These are phyloP conservation scores for Cosmorhoe ocellata DNA, from an alignment of 2,888 invertebrate genomes.

Conservation along the genomic window DNA sequence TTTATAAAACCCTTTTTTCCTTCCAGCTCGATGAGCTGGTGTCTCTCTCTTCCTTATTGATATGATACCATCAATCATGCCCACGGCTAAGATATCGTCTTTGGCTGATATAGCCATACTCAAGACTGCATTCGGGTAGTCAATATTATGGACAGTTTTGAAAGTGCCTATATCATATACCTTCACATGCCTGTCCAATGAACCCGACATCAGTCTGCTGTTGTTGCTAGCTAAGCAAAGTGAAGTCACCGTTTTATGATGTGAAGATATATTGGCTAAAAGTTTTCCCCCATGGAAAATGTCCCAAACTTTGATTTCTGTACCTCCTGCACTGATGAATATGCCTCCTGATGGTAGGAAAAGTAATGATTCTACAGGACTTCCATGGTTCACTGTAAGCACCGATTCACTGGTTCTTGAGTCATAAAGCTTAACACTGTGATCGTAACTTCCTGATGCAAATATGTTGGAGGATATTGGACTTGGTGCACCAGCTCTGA, in stretches of 20 bases:
- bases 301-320: slow-evolving; percentile 96
- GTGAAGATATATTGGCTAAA: slow-evolving; percentile 92
- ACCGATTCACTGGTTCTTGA: slow-evolving; percentile 87
- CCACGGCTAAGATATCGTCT: slow-evolving; percentile 94
- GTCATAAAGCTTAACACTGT: slow-evolving; percentile 94
- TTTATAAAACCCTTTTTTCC: slow-evolving; percentile 70
- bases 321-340: slow-evolving; percentile 95
- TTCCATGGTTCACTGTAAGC: slow-evolving; percentile 91
- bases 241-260: slow-evolving; percentile 97
- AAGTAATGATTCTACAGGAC: slow-evolving; percentile 93
- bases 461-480: slow-evolving; percentile 89
- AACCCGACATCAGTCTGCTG: slow-evolving; percentile 92
- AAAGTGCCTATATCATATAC: slow-evolving; percentile 94
- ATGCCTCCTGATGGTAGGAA: slow-evolving; percentile 95
- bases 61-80: slow-evolving; percentile 96
- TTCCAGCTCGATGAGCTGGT: slow-evolving; percentile 60
- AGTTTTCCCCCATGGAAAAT: slow-evolving; percentile 93
- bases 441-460: slow-evolving; percentile 95
- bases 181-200: slow-evolving; percentile 96
- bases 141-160: slow-evolving; percentile 93
- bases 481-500: slow-evolving; percentile 91
- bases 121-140: slow-evolving; percentile 94
- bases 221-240: slow-evolving; percentile 91
- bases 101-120: slow-evolving; percentile 89
- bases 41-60: slow-evolving; percentile 91